phyloP scores from a whole-genome alignment of 2,888 invertebrate species.

The Andricus curvator region DNA sequence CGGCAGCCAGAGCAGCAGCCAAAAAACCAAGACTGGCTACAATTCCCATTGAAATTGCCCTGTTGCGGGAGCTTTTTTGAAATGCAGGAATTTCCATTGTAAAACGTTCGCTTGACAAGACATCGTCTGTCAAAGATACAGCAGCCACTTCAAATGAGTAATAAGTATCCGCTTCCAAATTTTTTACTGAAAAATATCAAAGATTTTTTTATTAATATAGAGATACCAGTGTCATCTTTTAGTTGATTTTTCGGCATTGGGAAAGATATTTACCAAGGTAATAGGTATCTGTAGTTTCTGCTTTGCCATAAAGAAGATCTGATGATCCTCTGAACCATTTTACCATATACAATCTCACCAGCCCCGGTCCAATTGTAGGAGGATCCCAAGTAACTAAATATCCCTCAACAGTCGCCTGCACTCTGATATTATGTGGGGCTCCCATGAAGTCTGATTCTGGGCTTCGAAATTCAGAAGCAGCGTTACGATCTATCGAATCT shows the following conservation, averaged over 20 bases:
- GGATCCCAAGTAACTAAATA: conserved; percentile 88
- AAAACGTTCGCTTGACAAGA: conserved; percentile 83
- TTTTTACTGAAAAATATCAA: conserved; percentile 80
- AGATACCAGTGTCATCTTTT: no score
- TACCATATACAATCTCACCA: conserved; percentile 83
- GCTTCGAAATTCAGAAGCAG: conserved; percentile 71
- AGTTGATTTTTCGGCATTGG: no score
- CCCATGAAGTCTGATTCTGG: conserved; percentile 79
- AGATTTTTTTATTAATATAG: conserved; percentile 41
- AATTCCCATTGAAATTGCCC: conserved; percentile 86
- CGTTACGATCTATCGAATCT: conserved; percentile 66
- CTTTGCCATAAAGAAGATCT: conserved; percentile 83
- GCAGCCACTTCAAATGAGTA: conserved; percentile 89
- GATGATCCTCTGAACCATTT: conserved; percentile 85
- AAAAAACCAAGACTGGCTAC: conserved; percentile 86
- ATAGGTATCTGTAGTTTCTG: conserved; percentile 86
- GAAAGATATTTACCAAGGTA: conserved; percentile 79
- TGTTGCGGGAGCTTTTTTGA: conserved; percentile 80
- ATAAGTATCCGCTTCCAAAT: conserved; percentile 85
- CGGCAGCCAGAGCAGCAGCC: conserved; percentile 83
- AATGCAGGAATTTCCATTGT: conserved; percentile 85
- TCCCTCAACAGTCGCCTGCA: conserved; percentile 86
- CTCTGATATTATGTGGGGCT: conserved; percentile 85
- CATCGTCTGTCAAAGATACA: conserved; percentile 81
- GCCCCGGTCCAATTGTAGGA: conserved; percentile 81